A percentile compares a stretch with the other conserved stretches of the same genome.
Conservation (phyloP, 2,888 invertebrate species). For the Drosophila anomalata region DNA sequence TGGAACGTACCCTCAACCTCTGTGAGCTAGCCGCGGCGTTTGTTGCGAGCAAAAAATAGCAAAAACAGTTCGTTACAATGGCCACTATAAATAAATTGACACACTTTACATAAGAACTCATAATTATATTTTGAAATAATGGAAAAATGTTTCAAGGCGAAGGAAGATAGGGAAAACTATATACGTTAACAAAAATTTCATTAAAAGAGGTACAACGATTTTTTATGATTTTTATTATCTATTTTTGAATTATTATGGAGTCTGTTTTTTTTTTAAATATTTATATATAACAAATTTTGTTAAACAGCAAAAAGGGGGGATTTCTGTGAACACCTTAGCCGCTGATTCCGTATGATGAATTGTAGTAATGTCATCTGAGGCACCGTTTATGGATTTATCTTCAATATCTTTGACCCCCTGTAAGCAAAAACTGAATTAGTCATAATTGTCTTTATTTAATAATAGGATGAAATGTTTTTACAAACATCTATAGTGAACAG, state of each 20-base stretch:
- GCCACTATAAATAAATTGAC: too few species aligned
- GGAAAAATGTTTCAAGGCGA: too few species aligned
- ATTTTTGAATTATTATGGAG: not conserved
- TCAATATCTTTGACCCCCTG: constrained; percentile 28
- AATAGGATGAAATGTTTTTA: constrained; percentile 4
- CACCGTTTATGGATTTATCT: not conserved
- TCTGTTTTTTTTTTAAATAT: not conserved
- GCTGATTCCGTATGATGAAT: not conserved
- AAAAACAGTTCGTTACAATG: too few species aligned
- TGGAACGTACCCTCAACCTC: too few species aligned
- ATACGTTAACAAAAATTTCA: not conserved
- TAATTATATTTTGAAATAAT: too few species aligned
- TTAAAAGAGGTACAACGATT: not conserved
- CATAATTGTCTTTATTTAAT: not conserved
- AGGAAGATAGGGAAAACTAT: too few species aligned
- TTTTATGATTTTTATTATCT: not conserved
- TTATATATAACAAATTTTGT: too few species aligned
- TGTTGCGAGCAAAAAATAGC: too few species aligned
- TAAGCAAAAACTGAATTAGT: constrained; percentile 34
- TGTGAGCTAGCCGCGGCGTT: too few species aligned
- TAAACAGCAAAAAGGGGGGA: not conserved
- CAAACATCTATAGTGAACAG: constrained; percentile 16
- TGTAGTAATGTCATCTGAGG: not conserved
- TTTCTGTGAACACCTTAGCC: constrained; percentile 6
- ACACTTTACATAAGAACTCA: too few species aligned